phyloP scores from a whole-genome alignment of 2,888 invertebrate genomes.

The Globia sparganii region DNA sequence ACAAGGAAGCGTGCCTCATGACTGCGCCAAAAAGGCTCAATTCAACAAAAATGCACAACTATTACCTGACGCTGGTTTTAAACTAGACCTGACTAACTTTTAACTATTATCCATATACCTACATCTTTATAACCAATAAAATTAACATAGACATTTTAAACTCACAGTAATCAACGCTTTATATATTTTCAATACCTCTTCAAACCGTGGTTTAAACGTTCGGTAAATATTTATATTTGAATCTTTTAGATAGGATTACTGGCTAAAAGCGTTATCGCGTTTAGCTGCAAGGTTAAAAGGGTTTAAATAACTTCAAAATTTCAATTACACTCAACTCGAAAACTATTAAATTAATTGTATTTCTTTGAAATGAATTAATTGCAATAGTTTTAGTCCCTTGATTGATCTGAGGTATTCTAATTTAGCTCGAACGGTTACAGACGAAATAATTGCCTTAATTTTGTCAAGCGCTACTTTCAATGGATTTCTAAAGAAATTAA shows the following conservation, averaged over 20 bases:
- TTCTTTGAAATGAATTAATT: conserved; percentile 43
- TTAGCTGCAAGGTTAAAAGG: conserved; percentile 16
- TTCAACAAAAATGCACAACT: neutral
- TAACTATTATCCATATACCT: neutral
- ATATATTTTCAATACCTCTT: neutral
- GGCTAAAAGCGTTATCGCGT: neutral
- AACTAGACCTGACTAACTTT: too few species aligned
- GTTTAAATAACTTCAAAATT: conserved; percentile 18
- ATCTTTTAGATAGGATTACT: neutral
- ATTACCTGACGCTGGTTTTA: too few species aligned
- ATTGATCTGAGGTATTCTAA: conserved; percentile 19
- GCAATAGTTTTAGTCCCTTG: conserved; percentile 27
- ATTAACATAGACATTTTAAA: neutral
- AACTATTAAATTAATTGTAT: conserved; percentile 26
- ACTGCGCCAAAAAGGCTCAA: neutral
- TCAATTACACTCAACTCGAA: conserved; percentile 20
- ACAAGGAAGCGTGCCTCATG: neutral
- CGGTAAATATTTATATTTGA: neutral
- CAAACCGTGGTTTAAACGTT: neutral
- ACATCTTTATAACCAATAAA: neutral
- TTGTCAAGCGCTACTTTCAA: conserved; percentile 22
- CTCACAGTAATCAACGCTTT: neutral
- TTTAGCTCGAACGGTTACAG: conserved; percentile 7
- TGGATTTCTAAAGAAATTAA: conserved; percentile 31
- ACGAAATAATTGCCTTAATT: conserved; percentile 38